A percentile compares a stretch with the other conserved stretches of the same genome.
Conservation (phyloP, 2,888 invertebrate species). For the Caenorhabditis sp. region DNA sequence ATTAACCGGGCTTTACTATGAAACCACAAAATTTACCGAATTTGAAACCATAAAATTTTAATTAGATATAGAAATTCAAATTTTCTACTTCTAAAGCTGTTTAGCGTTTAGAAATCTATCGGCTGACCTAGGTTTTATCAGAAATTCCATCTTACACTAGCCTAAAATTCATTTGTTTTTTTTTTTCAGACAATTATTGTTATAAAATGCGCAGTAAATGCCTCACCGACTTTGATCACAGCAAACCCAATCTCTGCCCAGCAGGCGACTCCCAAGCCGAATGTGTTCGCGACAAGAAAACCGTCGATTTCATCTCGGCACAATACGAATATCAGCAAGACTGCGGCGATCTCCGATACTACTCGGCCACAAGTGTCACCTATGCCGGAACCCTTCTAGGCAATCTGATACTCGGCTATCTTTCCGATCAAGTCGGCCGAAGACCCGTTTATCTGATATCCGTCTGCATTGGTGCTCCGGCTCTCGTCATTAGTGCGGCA, state of each 20-base stretch:
- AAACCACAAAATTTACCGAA: no score
- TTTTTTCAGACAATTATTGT: slow-evolving; percentile 20
- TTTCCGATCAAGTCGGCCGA: slow-evolving; percentile 30
- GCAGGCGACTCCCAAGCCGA: neutral
- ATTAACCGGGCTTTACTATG: no score
- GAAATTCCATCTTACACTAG: no score
- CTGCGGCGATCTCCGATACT: slow-evolving; percentile 22
- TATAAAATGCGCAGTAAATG: slow-evolving; percentile 30
- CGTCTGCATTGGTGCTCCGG: slow-evolving; percentile 20
- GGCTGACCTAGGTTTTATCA: no score
- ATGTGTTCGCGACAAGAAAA: slow-evolving; percentile 24
- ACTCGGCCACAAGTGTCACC: slow-evolving; percentile 15
- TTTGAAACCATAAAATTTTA: no score
- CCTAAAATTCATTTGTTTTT: no score
- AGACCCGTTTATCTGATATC: slow-evolving; percentile 26
- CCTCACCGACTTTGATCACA: slow-evolving; percentile 18
- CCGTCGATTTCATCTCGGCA: slow-evolving; percentile 27
- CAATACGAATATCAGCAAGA: slow-evolving; percentile 39
- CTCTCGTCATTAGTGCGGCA: slow-evolving; percentile 20
- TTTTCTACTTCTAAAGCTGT: no score
- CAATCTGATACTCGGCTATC: slow-evolving; percentile 26
- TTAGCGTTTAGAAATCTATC: no score
- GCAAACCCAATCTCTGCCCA: slow-evolving; percentile 14
- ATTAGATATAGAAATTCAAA: no score
- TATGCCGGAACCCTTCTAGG: slow-evolving; percentile 24